These are phyloP conservation scores for Isotomurus palustris DNA, from an alignment of 2,888 invertebrate species.

Conservation along the genomic window DNA sequence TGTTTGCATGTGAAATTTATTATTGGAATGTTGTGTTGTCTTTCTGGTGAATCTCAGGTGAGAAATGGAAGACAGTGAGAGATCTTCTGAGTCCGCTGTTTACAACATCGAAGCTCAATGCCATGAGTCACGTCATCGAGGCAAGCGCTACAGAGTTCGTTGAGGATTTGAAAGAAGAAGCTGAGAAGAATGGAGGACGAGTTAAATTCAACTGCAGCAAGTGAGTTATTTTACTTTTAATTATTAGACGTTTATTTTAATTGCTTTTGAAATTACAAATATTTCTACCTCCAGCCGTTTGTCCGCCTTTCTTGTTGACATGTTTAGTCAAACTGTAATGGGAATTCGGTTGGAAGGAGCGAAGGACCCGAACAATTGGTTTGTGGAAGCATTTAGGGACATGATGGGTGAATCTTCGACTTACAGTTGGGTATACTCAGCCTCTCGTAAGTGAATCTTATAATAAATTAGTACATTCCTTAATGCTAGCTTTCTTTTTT, in stretches of 20 bases:
- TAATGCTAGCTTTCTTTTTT: too few relatives aligned
- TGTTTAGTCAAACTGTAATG: conserved; percentile 34
- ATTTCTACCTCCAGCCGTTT: conserved; percentile 29
- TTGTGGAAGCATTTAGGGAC: conserved; percentile 31
- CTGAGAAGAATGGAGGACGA: not conserved
- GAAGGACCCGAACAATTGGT: conserved; percentile 37
- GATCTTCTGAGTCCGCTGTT: conserved; percentile 18
- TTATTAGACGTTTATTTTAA: not conserved
- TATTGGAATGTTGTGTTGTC: not conserved
- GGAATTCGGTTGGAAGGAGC: conserved; percentile 37
- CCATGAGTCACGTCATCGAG: conserved; percentile 13
- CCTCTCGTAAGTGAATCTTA: conserved; percentile 31
- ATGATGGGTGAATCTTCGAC: conserved; percentile 32
- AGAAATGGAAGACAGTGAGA: conserved; percentile 33
- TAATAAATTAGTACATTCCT: too few relatives aligned
- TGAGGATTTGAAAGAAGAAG: conserved; percentile 2
- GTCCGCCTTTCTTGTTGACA: conserved; percentile 37
- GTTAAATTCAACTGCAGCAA: conserved; percentile 20
- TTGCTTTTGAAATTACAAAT: not conserved
- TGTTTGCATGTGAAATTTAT: not conserved
- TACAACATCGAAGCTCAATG: conserved; percentile 20
- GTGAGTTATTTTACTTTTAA: conserved; percentile 6
- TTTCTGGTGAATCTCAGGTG: conserved; percentile 10
- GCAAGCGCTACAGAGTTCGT: conserved; percentile 15
- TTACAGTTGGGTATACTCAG: conserved; percentile 25